Conservation (phyloP, 1,140 invertebrate species). For the Drosophila littoralis region DNA sequence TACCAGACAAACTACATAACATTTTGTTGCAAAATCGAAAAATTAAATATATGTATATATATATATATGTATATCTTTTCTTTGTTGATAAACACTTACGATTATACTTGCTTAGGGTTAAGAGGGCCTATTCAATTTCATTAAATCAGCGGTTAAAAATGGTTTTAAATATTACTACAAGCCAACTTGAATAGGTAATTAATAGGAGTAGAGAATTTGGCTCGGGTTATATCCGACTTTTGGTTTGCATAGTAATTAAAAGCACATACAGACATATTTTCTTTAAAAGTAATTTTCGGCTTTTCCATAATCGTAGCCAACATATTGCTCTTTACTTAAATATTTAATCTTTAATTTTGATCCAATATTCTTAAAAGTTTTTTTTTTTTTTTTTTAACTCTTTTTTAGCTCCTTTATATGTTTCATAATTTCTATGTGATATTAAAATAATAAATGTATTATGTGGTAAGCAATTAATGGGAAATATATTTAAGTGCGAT, state of each 20-base stretch:
- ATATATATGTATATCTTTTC: neutral
- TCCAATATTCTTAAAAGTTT: neutral
- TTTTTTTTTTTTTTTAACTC: no score
- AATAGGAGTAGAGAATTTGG: neutral
- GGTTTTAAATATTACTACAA: neutral
- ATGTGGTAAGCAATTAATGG: slow-evolving; percentile 1
- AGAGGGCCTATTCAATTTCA: neutral
- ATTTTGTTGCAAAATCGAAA: neutral
- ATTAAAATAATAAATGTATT: neutral
- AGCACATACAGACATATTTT: slow-evolving; percentile 1
- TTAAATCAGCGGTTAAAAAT: neutral
- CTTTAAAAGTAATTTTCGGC: no score
- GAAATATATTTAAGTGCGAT: neutral
- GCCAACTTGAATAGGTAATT: neutral
- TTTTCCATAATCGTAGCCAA: neutral
- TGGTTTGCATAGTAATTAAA: neutral
- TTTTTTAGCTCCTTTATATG: neutral
- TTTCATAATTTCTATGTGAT: neutral
- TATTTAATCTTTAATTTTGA: neutral
- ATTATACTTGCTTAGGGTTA: slow-evolving; percentile 5
- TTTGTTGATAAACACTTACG: neutral
- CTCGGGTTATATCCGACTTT: neutral
- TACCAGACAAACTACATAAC: slow-evolving; percentile 8
- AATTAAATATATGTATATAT: neutral
- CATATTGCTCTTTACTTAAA: neutral